A percentile compares a stretch with the other conserved stretches of the same genome.
Evolutionary conservation across 2,888 invertebrate species (phyloP).

Genomic region (Dasypogon diadema): DNA sequence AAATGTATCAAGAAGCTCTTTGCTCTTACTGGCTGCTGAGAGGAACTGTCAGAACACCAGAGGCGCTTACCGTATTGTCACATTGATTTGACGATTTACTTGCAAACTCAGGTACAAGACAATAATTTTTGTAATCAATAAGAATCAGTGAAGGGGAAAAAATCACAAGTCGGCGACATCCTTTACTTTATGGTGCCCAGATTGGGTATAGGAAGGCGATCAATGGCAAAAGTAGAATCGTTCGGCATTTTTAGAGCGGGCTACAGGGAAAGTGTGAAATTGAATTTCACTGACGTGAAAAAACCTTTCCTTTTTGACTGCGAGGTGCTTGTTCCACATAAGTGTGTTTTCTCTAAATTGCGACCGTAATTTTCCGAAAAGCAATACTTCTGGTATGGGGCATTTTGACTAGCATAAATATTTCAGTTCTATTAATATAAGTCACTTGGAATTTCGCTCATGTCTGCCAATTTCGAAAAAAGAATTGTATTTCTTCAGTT

Average conservation of each 20-base stretch:
- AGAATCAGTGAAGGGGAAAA: constrained; percentile 17
- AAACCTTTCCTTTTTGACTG: constrained; percentile 9
- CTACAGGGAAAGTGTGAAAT: constrained; percentile 46
- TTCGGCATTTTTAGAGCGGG: constrained; percentile 12
- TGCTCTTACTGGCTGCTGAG: no score
- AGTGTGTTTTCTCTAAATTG: constrained; percentile 8
- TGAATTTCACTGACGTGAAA: constrained; percentile 47
- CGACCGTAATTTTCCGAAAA: constrained; percentile 20
- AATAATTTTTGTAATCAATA: constrained; percentile 51
- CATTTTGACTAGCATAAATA: background rate
- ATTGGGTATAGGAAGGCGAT: constrained; percentile 19
- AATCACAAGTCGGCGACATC: constrained; percentile 35
- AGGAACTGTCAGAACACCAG: background rate
- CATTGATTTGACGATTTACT: constrained; percentile 48
- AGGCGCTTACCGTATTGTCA: constrained; percentile 28
- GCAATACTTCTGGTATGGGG: background rate
- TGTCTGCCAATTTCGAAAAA: background rate
- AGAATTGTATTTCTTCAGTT: background rate
- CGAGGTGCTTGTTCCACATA: background rate
- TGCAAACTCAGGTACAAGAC: constrained; percentile 51
- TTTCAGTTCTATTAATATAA: background rate
- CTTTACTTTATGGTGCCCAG: constrained; percentile 25
- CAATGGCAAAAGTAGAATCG: background rate
- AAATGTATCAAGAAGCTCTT: constrained; percentile 11
- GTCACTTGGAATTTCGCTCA: background rate